These are phyloP conservation scores for Zaprionus vittiger DNA, from an alignment of 1,140 invertebrate genomes.

Conservation along the genomic window DNA sequence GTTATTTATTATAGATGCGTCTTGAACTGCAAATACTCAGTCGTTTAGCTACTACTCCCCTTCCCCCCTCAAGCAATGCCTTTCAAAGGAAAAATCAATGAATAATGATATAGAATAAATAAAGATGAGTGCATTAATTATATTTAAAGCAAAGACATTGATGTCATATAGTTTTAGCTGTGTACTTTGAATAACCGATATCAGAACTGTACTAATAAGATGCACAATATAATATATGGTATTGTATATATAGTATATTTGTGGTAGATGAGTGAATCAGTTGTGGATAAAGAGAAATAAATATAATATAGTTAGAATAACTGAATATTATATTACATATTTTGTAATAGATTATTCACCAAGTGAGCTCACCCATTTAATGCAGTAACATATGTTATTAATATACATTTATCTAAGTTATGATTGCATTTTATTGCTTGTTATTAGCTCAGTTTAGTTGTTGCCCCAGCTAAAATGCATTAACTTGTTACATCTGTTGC, in stretches of 20 bases:
- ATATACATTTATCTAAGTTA: not conserved
- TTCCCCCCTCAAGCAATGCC: slow-evolving; percentile 2
- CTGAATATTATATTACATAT: too few relatives aligned
- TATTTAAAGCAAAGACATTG: too few relatives aligned
- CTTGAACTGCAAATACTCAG: not conserved
- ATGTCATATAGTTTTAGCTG: too few relatives aligned
- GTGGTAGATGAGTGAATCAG: too few relatives aligned
- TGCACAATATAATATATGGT: too few relatives aligned
- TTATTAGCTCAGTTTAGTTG: not conserved
- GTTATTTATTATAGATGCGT: slow-evolving; percentile 3
- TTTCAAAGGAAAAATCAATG: slow-evolving; percentile 9
- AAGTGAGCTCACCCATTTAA: not conserved
- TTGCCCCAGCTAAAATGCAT: not conserved
- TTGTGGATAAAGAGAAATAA: too few relatives aligned
- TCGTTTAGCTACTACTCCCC: not conserved
- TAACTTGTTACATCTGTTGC: not conserved
- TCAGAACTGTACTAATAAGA: too few relatives aligned
- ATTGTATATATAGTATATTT: too few relatives aligned
- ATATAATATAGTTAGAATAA: too few relatives aligned
- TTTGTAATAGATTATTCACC: not conserved
- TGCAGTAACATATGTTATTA: not conserved
- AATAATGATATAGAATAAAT: not conserved
- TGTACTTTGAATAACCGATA: too few relatives aligned
- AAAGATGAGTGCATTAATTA: not conserved
- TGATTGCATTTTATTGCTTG: not conserved